Evolutionary conservation across 1,140 invertebrate species (phyloP).

Genomic region (Subanguina moxae): DNA sequence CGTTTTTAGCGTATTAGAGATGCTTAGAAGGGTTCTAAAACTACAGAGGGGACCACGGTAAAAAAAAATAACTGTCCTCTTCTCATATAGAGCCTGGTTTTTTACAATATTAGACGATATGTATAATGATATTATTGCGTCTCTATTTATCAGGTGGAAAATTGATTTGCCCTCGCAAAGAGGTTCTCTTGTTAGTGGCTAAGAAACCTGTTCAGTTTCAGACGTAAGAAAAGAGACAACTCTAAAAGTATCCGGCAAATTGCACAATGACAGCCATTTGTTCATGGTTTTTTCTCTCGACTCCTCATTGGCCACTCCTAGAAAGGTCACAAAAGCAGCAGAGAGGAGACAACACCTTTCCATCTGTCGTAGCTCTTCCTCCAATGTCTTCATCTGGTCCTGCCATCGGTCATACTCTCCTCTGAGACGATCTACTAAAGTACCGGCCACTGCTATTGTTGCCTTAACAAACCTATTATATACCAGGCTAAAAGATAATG

Average conservation of each 20-base stretch:
- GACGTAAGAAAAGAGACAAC: slow-evolving; percentile 38
- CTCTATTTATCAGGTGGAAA: no score
- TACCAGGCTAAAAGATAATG: no score
- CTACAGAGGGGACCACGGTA: no score
- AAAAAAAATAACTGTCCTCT: no score
- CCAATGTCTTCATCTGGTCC: slow-evolving; percentile 67
- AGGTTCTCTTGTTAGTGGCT: neutral
- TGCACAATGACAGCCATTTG: slow-evolving; percentile 62
- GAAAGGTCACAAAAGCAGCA: slow-evolving; percentile 74
- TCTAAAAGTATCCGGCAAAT: slow-evolving; percentile 34
- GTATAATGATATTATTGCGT: no score
- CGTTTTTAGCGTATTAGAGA: no score
- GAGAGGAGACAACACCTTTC: slow-evolving; percentile 63
- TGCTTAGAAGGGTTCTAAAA: no score
- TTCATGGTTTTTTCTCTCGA: slow-evolving; percentile 65
- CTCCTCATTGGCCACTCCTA: slow-evolving; percentile 70
- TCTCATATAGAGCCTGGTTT: no score
- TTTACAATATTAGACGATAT: no score
- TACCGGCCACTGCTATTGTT: slow-evolving; percentile 77
- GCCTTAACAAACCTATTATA: slow-evolving; percentile 58
- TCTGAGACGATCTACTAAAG: slow-evolving; percentile 78
- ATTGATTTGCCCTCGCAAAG: no score
- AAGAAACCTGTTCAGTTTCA: slow-evolving; percentile 45
- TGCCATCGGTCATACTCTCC: slow-evolving; percentile 86
- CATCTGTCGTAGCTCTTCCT: slow-evolving; percentile 67